phyloP scores from a whole-genome alignment of 2,888 invertebrate species.

The Drosophila subquinaria region DNA sequence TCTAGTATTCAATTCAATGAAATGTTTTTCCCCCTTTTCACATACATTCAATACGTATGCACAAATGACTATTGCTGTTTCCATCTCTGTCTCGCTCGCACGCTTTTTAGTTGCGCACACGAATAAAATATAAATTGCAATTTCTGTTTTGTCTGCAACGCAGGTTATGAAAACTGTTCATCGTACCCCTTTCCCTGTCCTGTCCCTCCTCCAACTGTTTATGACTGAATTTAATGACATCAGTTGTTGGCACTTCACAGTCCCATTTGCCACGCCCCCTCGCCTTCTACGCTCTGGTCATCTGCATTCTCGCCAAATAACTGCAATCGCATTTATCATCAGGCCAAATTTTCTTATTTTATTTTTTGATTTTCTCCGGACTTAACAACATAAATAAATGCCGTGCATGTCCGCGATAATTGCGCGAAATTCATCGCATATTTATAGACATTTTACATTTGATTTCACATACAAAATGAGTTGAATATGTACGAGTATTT shows the following conservation, averaged over 20 bases:
- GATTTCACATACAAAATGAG: neutral
- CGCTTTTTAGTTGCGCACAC: slow-evolving; percentile 24
- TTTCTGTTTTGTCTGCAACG: slow-evolving; percentile 53
- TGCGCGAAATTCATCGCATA: slow-evolving; percentile 60
- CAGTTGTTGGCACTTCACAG: slow-evolving; percentile 46
- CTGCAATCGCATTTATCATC: slow-evolving; percentile 49
- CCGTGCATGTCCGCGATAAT: slow-evolving; percentile 53
- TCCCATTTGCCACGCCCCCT: neutral
- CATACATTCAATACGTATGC: neutral
- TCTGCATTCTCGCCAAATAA: slow-evolving; percentile 20
- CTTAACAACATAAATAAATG: slow-evolving; percentile 61
- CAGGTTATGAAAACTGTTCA: slow-evolving; percentile 44
- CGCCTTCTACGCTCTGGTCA: slow-evolving; percentile 14
- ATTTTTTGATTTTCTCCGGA: slow-evolving; percentile 31
- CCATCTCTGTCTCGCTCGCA: neutral
- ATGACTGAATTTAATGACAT: slow-evolving; percentile 58
- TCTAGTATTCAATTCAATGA: slow-evolving; percentile 21
- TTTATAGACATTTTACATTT: slow-evolving; percentile 56
- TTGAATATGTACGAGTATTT: neutral
- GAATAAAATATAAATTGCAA: slow-evolving; percentile 78
- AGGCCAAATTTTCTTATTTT: slow-evolving; percentile 32
- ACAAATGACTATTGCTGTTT: slow-evolving; percentile 2
- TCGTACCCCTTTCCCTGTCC: neutral
- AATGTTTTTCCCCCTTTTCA: slow-evolving; percentile 3
- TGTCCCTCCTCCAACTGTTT: neutral